Base-by-base conservation (phyloP, 2,113 vertebrate genomes). In the Rutilus rutilus region DNA sequence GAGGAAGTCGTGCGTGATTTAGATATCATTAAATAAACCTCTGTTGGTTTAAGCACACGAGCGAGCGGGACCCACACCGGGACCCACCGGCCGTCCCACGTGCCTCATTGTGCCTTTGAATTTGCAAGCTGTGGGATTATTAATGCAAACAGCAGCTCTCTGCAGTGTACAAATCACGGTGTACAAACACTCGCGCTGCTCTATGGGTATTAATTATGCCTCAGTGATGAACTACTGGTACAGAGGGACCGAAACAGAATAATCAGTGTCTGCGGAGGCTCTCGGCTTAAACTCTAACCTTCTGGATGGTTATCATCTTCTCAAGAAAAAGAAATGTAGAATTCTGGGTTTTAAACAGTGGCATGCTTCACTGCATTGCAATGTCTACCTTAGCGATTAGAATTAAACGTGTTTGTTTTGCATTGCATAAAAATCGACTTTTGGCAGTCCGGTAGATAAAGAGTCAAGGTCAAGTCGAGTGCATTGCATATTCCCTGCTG, bases 171-270 rank as follows among this genome's bases (percentile, higher is more conserved):
- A 78, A 21, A 59, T 47, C 36, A 42, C 54, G 1, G 30, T 15
- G 27, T 62, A 76, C 73, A 30, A 64, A 27, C 67, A 62, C 57
- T 76, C 36, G 5, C 39, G 27, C 19, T 76, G 27, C 45, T 59
- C 45, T 39, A 30, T 60, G 83, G 83, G 25, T 59, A 77, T 84
- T 84, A 84, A 75, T 52, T 76, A 84, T 33, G 6, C 36, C 6
- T 1, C 11, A 62, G 65, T 62, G 57, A 84, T 60, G 59, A 84
- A 62, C 69, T 33, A 64, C 69, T 84, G 36, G 12, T 45, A n/a
- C n/a, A 62, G 45, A 76, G 36, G 30, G 36, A 62, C 9, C 12
- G 8, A 73, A 42, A 74, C 12, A 6, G 21, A 21, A 36, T 21
- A 15, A 74, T 73, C 30, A 77, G 17, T 33, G 15, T 36, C n/a